A percentile compares a stretch with the other conserved stretches of the same genome.
These are phyloP conservation scores for Arion vulgaris DNA, from an alignment of 1,140 invertebrate genomes.

Conservation along the genomic window DNA sequence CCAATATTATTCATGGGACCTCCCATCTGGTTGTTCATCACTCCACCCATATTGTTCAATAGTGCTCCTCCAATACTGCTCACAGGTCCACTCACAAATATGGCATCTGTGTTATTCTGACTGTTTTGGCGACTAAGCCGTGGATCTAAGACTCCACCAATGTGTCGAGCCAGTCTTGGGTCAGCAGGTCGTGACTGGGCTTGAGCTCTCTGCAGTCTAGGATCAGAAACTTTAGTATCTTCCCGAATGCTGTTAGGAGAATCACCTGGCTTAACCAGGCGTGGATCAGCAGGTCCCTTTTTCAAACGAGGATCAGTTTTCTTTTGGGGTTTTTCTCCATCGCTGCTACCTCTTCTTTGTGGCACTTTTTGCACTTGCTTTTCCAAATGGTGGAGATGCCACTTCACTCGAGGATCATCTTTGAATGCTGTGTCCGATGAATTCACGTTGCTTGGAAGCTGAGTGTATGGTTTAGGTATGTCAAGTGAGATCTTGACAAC, in stretches of 20 bases:
- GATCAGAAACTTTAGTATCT: conserved; percentile 23
- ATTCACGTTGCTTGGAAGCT: conserved; percentile 53
- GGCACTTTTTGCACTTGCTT: conserved; percentile 10
- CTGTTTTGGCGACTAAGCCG: conserved; percentile 29
- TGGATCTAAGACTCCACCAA: not conserved
- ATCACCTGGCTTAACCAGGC: conserved; percentile 22
- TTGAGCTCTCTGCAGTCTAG: conserved; percentile 10
- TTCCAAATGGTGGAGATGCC: conserved; percentile 15
- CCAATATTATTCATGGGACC: not conserved
- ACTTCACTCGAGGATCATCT: conserved; percentile 61
- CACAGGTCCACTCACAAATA: not conserved
- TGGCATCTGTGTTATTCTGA: not conserved
- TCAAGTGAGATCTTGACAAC: conserved; percentile 36
- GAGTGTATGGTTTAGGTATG: conserved; percentile 39
- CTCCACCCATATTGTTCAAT: conserved; percentile 25
- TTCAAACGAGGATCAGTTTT: conserved; percentile 36
- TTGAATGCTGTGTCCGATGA: conserved; percentile 52
- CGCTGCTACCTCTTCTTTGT: conserved; percentile 13
- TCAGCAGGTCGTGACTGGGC: conserved; percentile 1
- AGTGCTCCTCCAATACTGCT: conserved; percentile 16
- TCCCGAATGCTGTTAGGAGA: conserved; percentile 9
- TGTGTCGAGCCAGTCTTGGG: conserved; percentile 24
- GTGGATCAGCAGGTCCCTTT: conserved; percentile 35
- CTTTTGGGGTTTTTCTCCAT: conserved; percentile 27
- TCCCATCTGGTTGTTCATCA: conserved; percentile 22